Conservation (phyloP, 2,113 vertebrate species). For the Sturnira hondurensis region DNA sequence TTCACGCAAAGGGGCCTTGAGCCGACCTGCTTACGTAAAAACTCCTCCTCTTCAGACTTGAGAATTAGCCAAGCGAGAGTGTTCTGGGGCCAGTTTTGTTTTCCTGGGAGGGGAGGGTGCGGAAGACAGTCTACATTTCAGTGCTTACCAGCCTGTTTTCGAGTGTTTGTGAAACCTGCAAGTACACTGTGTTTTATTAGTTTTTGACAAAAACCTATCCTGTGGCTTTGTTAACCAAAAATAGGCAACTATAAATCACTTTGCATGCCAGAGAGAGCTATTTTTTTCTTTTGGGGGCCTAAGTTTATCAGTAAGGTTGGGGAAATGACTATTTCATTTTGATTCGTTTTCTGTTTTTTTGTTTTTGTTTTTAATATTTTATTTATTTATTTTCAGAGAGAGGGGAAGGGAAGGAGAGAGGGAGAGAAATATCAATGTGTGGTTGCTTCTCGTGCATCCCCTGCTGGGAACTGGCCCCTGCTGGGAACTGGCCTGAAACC, state of each 20-base stretch:
- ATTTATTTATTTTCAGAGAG: too few relatives aligned
- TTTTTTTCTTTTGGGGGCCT: background rate
- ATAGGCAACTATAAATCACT: conserved; percentile 34
- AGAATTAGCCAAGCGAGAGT: background rate
- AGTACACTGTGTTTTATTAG: conserved; percentile 56
- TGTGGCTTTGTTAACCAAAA: conserved; percentile 48
- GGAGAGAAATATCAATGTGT: too few relatives aligned
- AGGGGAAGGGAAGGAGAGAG: too few relatives aligned
- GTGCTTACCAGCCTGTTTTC: background rate
- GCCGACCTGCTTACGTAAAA: conserved; percentile 52
- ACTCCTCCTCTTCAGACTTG: background rate
- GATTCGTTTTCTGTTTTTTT: conserved; percentile 1
- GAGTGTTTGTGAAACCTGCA: conserved; percentile 48
- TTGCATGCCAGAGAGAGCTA: background rate
- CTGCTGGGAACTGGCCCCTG: too few relatives aligned
- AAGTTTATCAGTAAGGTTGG: background rate
- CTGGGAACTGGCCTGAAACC: too few relatives aligned
- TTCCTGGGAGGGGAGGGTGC: conserved; percentile 43
- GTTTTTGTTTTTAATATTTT: too few relatives aligned
- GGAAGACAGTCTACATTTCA: conserved; percentile 28
- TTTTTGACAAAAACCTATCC: conserved; percentile 40
- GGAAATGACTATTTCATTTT: background rate
- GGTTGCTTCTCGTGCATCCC: too few relatives aligned
- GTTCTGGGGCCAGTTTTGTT: conserved; percentile 53
- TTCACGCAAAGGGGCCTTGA: background rate